phyloP scores from a whole-genome alignment of 1,140 invertebrate genomes.

The Tetragnatha versicolor region DNA sequence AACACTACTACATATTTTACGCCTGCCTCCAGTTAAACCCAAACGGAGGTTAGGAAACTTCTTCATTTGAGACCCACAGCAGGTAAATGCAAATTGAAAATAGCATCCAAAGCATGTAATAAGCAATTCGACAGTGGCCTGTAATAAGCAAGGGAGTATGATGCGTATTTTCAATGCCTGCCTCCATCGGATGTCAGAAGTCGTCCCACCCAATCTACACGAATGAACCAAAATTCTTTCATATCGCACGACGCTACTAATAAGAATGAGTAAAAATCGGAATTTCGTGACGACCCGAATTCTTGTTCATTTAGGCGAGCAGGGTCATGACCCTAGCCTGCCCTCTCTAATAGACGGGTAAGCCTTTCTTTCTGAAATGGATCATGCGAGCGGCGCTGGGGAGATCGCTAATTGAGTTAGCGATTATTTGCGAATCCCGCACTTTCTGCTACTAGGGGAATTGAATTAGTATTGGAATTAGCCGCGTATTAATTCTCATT shows the following conservation, averaged over 20 bases:
- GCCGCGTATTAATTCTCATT: too few species aligned
- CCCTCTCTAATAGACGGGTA: slow-evolving; percentile 42
- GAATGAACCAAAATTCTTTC: slow-evolving; percentile 31
- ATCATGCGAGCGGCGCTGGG: slow-evolving; percentile 30
- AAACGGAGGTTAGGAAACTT: neutral
- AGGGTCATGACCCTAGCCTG: slow-evolving; percentile 25
- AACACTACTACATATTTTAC: slow-evolving; percentile 45
- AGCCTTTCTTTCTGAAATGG: slow-evolving; percentile 40
- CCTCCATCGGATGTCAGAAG: slow-evolving; percentile 29
- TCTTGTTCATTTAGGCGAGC: slow-evolving; percentile 46
- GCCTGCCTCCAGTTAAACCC: slow-evolving; percentile 8
- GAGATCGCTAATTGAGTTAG: too few species aligned
- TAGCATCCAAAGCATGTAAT: slow-evolving; percentile 32
- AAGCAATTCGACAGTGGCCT: slow-evolving; percentile 29
- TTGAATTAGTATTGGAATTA: too few species aligned
- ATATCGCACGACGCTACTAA: slow-evolving; percentile 51
- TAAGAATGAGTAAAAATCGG: slow-evolving; percentile 50
- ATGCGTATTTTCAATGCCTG: slow-evolving; percentile 43
- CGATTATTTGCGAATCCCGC: too few species aligned
- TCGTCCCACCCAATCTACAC: slow-evolving; percentile 45
- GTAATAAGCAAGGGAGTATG: slow-evolving; percentile 34
- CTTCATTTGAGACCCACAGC: slow-evolving; percentile 42
- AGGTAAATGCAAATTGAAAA: slow-evolving; percentile 51
- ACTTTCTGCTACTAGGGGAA: too few species aligned
- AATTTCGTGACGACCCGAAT: slow-evolving; percentile 51